Percentiles rank a stretch among this genome's conserved stretches.
Evolutionary conservation across 1,140 invertebrate species (phyloP).

Genomic region (Eupristina koningsbergeri): DNA sequence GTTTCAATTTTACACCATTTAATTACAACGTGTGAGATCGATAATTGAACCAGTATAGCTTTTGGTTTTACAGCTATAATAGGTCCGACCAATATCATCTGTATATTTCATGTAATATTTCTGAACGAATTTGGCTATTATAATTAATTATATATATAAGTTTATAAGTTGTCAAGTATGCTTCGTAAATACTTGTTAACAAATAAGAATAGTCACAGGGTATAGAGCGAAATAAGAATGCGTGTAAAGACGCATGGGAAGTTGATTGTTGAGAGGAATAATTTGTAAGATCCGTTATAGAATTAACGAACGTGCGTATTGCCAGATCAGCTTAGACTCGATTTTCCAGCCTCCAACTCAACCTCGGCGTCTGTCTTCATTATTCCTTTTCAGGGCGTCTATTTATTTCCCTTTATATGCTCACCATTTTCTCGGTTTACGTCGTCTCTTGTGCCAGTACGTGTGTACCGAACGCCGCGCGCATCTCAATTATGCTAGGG

Average conservation of each 20-base stretch:
- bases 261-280: background rate
- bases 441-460: background rate
- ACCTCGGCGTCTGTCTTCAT: background rate
- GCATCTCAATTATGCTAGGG: background rate
- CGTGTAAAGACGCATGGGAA: background rate
- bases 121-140: too few species aligned
- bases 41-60: too few species aligned
- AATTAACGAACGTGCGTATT: background rate
- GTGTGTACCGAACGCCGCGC: slow-evolving; percentile 1
- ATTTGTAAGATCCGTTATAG: background rate
- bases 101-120: too few species aligned
- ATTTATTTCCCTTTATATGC: slow-evolving; percentile 16
- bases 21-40: too few species aligned
- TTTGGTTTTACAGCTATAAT: too few species aligned
- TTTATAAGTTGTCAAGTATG: too few species aligned
- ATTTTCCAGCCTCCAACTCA: background rate
- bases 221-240: background rate
- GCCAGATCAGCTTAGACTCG: background rate
- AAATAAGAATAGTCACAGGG: too few species aligned
- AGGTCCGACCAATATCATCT: too few species aligned
- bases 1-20: too few species aligned
- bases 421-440: background rate
- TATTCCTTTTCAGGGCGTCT: slow-evolving; percentile 23
- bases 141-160: too few species aligned
- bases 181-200: too few species aligned